Conservation (phyloP, 2,113 vertebrate genomes). For the Lota lota region DNA sequence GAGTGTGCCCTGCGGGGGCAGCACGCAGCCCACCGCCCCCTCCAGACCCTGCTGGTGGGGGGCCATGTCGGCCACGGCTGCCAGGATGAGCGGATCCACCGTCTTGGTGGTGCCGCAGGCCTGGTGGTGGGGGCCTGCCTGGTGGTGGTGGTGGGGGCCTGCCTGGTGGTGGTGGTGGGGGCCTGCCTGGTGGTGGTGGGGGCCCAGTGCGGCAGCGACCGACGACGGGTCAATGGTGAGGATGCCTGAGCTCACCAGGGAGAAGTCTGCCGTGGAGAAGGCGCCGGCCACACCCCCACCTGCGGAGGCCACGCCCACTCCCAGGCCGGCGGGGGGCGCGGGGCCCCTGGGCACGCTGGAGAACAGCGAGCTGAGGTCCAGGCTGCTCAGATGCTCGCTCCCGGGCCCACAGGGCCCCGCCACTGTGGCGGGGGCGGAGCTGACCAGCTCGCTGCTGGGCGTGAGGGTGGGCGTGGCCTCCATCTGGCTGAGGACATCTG, state of each 20-base stretch:
- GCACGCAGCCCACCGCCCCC: conserved; percentile 74
- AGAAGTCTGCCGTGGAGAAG: conserved; percentile 78
- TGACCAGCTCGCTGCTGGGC: conserved; percentile 87
- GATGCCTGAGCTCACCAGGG: conserved; percentile 84
- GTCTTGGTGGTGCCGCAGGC: conserved; percentile 64
- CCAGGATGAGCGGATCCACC: conserved; percentile 85
- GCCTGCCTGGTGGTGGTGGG: no score
- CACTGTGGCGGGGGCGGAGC: conserved; percentile 75
- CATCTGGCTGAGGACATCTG: conserved; percentile 87
- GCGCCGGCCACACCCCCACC: conserved; percentile 60
- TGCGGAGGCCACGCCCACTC: conserved; percentile 44
- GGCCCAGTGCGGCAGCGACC: no score
- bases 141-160: no score
- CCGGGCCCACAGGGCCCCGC: conserved; percentile 72
- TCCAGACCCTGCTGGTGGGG: conserved; percentile 77
- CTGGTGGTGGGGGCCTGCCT: no score
- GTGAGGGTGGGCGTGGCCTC: conserved; percentile 84
- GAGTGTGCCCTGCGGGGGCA: conserved; percentile 84
- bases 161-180: no score
- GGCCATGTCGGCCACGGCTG: conserved; percentile 75
- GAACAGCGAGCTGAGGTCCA: conserved; percentile 91
- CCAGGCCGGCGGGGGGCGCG: conserved; percentile 36
- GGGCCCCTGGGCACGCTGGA: conserved; percentile 74
- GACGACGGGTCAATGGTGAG: conserved; percentile 80
- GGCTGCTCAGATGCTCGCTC: conserved; percentile 79